Evolutionary conservation across 2,113 vertebrate genomes (phyloP).

Genomic region (Sarotherodon lohbergeri): DNA sequence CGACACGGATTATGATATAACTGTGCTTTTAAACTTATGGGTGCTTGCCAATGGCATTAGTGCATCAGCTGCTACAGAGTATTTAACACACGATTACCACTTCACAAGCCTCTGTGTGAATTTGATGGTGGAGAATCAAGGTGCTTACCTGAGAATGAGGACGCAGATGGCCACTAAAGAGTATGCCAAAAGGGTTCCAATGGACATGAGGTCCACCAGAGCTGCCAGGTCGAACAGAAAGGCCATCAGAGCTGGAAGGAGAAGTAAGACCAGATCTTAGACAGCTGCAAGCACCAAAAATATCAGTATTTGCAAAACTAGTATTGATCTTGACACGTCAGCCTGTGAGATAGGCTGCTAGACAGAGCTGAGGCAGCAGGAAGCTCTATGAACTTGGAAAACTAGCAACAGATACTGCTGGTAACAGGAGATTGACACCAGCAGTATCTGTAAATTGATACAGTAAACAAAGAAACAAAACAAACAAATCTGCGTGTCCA

Average conservation of each 20-base stretch:
- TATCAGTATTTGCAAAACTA: neutral
- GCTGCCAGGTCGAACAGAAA: conserved; percentile 87
- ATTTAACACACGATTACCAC: neutral
- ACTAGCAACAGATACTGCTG: neutral
- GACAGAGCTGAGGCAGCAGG: neutral
- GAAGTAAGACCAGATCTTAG: neutral
- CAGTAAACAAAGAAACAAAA: neutral
- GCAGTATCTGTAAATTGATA: neutral
- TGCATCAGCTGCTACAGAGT: neutral
- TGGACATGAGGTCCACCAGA: conserved; percentile 96
- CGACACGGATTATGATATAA: neutral
- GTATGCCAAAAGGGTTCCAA: conserved; percentile 92
- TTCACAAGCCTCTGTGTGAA: neutral
- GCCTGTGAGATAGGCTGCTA: neutral
- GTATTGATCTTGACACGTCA: neutral
- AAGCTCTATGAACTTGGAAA: neutral
- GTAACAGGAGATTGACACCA: neutral
- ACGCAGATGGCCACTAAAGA: conserved; percentile 91
- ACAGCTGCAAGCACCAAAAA: neutral
- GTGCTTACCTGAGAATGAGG: conserved; percentile 88
- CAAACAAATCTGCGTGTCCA: neutral
- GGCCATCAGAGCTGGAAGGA: conserved; percentile 84
- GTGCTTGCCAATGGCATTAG: neutral
- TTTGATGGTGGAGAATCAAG: neutral
- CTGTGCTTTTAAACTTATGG: neutral